Base-by-base conservation (phyloP, 2,888 invertebrate species). In the Fragum whitleyi region DNA sequence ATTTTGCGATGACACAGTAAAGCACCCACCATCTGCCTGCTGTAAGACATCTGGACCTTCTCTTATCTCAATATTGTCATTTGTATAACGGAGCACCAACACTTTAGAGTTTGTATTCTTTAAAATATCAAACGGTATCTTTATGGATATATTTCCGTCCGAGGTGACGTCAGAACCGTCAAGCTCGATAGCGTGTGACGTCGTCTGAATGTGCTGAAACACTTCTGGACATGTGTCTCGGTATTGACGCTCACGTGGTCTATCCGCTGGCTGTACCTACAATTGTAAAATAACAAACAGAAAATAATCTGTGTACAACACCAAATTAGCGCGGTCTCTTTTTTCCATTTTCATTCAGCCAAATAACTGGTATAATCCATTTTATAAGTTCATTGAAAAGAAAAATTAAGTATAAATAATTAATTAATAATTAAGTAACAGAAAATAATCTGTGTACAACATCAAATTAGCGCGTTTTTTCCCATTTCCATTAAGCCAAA, bases 161-260 rank as follows among this genome's bases (percentile, higher is more conserved):
- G 47, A 16, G 9, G 62, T 71, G 3, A 74, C 11, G n/a, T 62
- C 79, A 1, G 74, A 65, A 16, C 85, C 85, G 21, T 83, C 81
- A n/a, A 85, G 51, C 57, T 85, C 85, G 55, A 85, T 69, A 42
- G 85, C 85, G 42, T 74, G 47, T 14, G 85, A 85, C 2, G 85
- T 79, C 3, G 85, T 78, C 42, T 75, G 78, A 2, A 83, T 83
- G 36, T 75, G 71, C 36, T 77, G 74, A 53, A 83, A 83, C 21
- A 74, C 76, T 26, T 86, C 83, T 0, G 83, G 83, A 53, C 81
- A 86, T 11, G 67, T 32, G 36, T 79, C 83, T 3, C 83, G 69
- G 62, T 83, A 86, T 21, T 79, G 79, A 11, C 77, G 81, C 51
- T 83, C 83, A n/a, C 81, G 55, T 55, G 83, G 79, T 57, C 57